Evolutionary conservation across 2,113 vertebrate genomes (phyloP), one percentile per base, ranked within the genome.

Genomic region (Callorhinus ursinus): DNA sequence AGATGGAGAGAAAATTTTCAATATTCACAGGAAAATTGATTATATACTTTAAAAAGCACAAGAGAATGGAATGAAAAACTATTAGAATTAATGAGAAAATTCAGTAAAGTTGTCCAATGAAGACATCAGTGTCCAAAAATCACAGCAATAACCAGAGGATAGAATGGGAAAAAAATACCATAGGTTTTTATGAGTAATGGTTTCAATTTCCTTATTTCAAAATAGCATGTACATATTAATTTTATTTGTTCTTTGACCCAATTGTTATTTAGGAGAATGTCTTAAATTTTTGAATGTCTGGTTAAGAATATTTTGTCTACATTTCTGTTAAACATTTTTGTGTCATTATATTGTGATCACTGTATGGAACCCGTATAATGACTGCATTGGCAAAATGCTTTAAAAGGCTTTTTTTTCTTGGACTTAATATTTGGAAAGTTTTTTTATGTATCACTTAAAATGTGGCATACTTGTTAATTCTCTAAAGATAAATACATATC

Each of bases 11-110:
- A 51, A 76, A 93, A 39, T 16, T 22, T 36, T 88, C 59, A 61
- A 61, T 57, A 46, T 81, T 49, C 71, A 88, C 33, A 59, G 33
- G 72, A 5, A 53, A 53, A 28, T 26, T 61, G 31, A 93, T 84
- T 46, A 65, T 74, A 7, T 59, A 31, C 31, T 84, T 94, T 7
- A 19, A 76, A 94, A 93, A 93, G 33, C 18, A 15, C 57, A 76
- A 46, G 31, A 74, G 71, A 93, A 80, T 72, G 21, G 39, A 95
- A 69, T 77, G 31, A 77, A 49, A 80, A 96, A 61, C 69, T 61
- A 65, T 83, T 87, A 89, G 55, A 85, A 83, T 82, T 93, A 92
- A 42, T 93, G 74, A 51, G 74, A 83, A 88, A 81, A 71, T 81
- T 63, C 26, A 96, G 61, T 6, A 36, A 93, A 71, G 5, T 79